Conservation (phyloP, 2,888 invertebrate species). For the Spisula subtruncata region DNA sequence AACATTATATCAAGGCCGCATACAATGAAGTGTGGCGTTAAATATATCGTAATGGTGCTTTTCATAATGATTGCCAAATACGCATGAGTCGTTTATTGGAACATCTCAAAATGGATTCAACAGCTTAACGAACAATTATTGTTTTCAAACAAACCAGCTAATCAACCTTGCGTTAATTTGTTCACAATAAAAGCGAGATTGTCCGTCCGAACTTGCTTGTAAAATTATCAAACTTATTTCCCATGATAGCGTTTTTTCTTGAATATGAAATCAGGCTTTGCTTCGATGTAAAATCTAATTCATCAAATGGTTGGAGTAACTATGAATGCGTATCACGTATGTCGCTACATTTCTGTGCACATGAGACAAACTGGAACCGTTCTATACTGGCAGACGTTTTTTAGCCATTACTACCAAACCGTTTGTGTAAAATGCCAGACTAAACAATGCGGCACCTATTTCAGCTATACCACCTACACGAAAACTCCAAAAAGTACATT, state of each 20-base stretch:
- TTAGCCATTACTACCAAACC: no score
- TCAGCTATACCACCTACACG: not conserved
- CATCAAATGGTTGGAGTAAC: not conserved
- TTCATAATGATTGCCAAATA: not conserved
- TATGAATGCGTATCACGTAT: not conserved
- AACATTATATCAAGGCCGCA: not conserved
- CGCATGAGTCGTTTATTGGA: not conserved
- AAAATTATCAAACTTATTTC: conserved; percentile 16
- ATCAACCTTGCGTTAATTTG: conserved; percentile 23
- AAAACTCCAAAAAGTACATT: no score
- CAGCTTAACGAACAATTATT: not conserved
- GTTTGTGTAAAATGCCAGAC: not conserved
- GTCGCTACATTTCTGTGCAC: not conserved
- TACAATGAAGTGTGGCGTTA: not conserved
- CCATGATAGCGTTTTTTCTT: not conserved
- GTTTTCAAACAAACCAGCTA: conserved; percentile 2
- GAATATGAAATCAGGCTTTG: not conserved
- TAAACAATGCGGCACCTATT: not conserved
- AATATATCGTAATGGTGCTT: not conserved
- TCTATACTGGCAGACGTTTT: not conserved
- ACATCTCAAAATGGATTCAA: conserved; percentile 4
- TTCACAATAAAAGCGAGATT: conserved; percentile 19
- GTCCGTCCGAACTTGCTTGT: not conserved
- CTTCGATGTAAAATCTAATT: not conserved
- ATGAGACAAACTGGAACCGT: not conserved